Conservation (phyloP, 2,888 invertebrate genomes). For the Geotrupes spiniger region DNA sequence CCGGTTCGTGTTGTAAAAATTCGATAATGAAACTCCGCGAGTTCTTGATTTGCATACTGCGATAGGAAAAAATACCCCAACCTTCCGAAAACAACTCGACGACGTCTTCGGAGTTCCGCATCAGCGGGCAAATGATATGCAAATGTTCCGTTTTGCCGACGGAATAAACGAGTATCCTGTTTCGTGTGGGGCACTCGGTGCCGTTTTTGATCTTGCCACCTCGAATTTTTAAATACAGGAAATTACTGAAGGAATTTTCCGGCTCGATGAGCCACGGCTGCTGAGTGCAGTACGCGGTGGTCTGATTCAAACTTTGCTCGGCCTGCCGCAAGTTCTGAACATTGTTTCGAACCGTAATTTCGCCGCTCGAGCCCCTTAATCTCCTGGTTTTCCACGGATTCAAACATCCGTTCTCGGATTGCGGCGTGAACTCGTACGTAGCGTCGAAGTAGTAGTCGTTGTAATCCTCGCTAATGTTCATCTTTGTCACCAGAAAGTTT, state of each 20-base stretch:
- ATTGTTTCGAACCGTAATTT: constrained; percentile 66
- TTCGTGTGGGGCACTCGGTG: constrained; percentile 64
- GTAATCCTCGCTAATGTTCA: constrained; percentile 81
- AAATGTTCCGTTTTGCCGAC: constrained; percentile 62
- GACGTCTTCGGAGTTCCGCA: constrained; percentile 45
- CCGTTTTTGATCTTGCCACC: constrained; percentile 52
- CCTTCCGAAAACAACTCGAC: constrained; percentile 73
- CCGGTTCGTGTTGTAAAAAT: constrained; percentile 70
- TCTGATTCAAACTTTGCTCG: constrained; percentile 56
- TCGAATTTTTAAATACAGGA: constrained; percentile 68
- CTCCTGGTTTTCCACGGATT: constrained; percentile 65
- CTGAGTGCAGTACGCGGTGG: constrained; percentile 59
- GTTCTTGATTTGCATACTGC: constrained; percentile 50
- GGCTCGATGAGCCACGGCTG: constrained; percentile 79
- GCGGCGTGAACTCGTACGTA: constrained; percentile 65
- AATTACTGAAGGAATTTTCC: constrained; percentile 66
- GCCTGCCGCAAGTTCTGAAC: constrained; percentile 44
- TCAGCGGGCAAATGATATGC: constrained; percentile 66
- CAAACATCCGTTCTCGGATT: constrained; percentile 59
- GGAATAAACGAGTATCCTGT: constrained; percentile 70
- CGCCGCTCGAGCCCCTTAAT: constrained; percentile 70
- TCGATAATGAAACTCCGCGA: constrained; percentile 72
- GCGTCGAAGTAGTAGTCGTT: constrained; percentile 77
- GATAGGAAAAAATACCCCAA: constrained; percentile 45
- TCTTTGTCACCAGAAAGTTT: constrained; percentile 70